Conservation (phyloP, 1,140 invertebrate genomes). For the Globodera ellingtonae region DNA sequence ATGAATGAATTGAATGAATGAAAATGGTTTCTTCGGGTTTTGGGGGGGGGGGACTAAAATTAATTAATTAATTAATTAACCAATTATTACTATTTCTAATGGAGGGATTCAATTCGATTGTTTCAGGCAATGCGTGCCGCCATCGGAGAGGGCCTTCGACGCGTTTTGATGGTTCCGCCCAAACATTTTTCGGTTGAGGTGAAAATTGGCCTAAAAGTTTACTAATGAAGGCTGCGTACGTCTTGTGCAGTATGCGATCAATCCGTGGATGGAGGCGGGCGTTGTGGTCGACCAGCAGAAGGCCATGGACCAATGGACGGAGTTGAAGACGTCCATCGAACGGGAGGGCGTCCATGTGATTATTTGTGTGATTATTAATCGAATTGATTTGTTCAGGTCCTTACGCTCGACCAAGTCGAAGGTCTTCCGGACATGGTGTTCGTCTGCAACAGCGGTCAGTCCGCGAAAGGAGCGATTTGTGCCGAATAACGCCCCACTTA, state of each 20-base stretch:
- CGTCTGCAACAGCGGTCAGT: conserved; percentile 53
- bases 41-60: too few relatives aligned
- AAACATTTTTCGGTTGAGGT: conserved; percentile 62
- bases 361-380: background rate
- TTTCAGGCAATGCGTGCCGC: conserved; percentile 32
- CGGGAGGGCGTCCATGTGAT: conserved; percentile 58
- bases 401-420: conserved; percentile 57
- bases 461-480: background rate
- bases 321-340: conserved; percentile 58
- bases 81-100: too few relatives aligned
- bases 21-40: too few relatives aligned
- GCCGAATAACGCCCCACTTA: background rate
- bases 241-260: conserved; percentile 57
- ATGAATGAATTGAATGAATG: too few relatives aligned
- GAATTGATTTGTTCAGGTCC: conserved; percentile 42
- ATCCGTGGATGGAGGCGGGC: conserved; percentile 62
- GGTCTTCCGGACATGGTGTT: conserved; percentile 65
- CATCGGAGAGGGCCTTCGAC: conserved; percentile 52
- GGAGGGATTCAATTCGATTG: too few relatives aligned
- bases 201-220: conserved; percentile 6
- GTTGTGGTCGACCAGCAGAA: conserved; percentile 54
- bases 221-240: conserved; percentile 3
- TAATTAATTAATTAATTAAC: too few relatives aligned
- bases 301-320: conserved; percentile 58
- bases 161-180: conserved; percentile 63